Evolutionary conservation across 2,797 vertebrate genomes (phyloP), one percentile per base, ranked within the genome.

Genomic region (Podarcis lilfordi): DNA sequence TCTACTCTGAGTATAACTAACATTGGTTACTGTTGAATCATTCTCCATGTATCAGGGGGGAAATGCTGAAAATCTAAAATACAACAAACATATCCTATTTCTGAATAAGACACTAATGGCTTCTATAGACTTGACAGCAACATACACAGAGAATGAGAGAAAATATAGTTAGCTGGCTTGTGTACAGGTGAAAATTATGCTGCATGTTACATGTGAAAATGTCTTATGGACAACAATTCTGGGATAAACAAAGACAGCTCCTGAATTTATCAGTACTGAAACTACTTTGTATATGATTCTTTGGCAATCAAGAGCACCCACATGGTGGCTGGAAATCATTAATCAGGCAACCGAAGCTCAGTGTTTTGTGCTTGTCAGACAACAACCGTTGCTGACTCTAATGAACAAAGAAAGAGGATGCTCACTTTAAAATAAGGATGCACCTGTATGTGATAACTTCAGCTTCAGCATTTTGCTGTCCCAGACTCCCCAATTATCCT

Each of bases 241-340:
- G 88, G 45, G 32, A 87, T 68, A 71, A 17, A 79, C n/a, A 21
- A 9, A 43, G 75, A 85, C 9, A 86, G 88, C 59, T 80, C n/a
- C n/a, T 76, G 59, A 92, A 92, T 78, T 77, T 45, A 88, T 89
- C 45, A 74, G 89, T 91, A 81, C 0, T 84, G 61, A 50, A 94
- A 92, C 92, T 86, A 94, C 89, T 93, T 93, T 94, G 90, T 94
- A 92, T 94, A 92, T 5, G 1, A 82, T 85, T 90, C 77, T 71
- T 86, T 88, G 93, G 80, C 43, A 91, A 86, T 92, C 89, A 90
- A 89, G 84, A 95, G 86, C 78, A 91, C 45, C 76, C 86, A 88
- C 89, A 91, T 2, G 83, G 68, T 0, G 61, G 77, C 74, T 76
- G 90, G 91, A 91, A 94, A 92, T 91, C 93, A 94, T 96, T 92